Evolutionary conservation across 2,113 vertebrate genomes (phyloP), one percentile per base, ranked within the genome.

Genomic region (Hypocryptadius cinnamomeus): DNA sequence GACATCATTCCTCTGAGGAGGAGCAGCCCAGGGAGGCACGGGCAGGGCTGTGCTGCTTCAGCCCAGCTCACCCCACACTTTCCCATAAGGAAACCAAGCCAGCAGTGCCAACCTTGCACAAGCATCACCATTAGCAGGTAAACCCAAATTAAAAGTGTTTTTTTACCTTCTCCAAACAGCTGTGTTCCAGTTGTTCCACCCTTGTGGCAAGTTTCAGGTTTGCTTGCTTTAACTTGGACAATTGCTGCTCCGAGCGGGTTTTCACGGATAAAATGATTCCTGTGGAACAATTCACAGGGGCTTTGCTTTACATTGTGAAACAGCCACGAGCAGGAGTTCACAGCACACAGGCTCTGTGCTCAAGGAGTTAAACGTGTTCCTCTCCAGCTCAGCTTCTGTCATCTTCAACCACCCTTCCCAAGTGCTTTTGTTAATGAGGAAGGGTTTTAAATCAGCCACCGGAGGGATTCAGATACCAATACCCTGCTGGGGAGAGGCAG

Each of bases 261-360:
- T 99, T 99, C 39, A 99, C 98, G 0, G 99, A 99, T 69, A 99
- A 73, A 61, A 99, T 97, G 15, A 99, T 98, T 27, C 99, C 99
- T 99, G 96, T 19, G 94, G 69, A 91, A 92, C 56, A 94, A 90
- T 78, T 20, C 87, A 63, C 85, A 85, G 79, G 11, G 56, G 94
- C 25, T 85, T 79, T 8, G 3, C 44, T 89, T 91, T n/a, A 83
- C 59, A 35, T 4, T 23, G 89, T 83, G 23, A 20, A 83, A 15
- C 74, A 70, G 89, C 50, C 63, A 12, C 19, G 1, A 72, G 68
- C 61, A 45, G 68, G 30, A 81, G 84, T 8, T 66, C 31, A 20
- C 27, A 40, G 79, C 18, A 50, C 76, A 7, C 45, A 4, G 72
- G 50, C 37, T 25, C 70, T 72, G 79, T 68, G 18, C 81, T 64